phyloP scores from a whole-genome alignment of 35 echinoderm and acorn worm species.

The Lytechinus pictus region DNA sequence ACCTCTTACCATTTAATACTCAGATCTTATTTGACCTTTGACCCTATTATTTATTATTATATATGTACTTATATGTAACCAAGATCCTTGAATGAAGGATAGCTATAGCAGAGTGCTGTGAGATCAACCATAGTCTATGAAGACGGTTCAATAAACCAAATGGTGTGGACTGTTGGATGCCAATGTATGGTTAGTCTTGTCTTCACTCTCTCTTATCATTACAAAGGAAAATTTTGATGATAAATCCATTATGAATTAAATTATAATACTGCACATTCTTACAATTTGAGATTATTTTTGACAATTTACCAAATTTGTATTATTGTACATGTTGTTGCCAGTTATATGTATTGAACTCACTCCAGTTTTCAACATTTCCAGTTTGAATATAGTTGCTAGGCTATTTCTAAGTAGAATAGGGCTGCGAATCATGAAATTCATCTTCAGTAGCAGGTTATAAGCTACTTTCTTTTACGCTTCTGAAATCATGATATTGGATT shows the following conservation, averaged over 20 bases:
- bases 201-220: background rate
- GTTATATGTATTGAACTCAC: too few species aligned
- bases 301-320: background rate
- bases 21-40: background rate
- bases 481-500: too few species aligned
- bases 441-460: too few species aligned
- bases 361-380: too few species aligned
- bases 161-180: slow-evolving; percentile 43
- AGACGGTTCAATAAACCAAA: slow-evolving; percentile 30
- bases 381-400: too few species aligned
- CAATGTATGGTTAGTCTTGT: background rate
- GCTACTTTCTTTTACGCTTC: too few species aligned
- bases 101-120: background rate
- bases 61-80: background rate
- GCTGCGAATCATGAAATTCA: too few species aligned
- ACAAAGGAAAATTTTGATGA: too few species aligned
- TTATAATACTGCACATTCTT: too few species aligned
- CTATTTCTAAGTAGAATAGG: too few species aligned
- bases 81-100: background rate
- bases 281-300: too few species aligned
- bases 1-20: background rate
- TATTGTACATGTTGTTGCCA: background rate
- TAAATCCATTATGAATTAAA: too few species aligned
- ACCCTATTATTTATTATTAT: background rate
- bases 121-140: slow-evolving; percentile 23